A percentile compares a stretch with the other conserved stretches of the same genome.
These are phyloP conservation scores for Aradus depressus DNA, from an alignment of 2,888 invertebrate genomes.

Conservation along the genomic window DNA sequence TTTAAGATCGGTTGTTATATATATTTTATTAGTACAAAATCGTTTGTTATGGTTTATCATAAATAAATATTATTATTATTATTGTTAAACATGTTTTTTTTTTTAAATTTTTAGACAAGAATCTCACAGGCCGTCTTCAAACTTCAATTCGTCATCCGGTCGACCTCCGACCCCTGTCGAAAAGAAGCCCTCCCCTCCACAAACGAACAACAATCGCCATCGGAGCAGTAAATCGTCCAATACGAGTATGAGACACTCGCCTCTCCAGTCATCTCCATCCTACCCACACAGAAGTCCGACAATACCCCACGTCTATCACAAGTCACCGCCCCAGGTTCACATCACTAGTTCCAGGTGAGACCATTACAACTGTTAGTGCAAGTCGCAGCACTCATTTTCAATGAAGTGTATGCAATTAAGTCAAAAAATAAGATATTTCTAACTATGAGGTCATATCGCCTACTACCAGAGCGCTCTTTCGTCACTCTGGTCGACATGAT, in stretches of 20 bases:
- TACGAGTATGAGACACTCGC: constrained; percentile 41
- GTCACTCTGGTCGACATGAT: too few relatives aligned
- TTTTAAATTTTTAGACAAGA: constrained; percentile 20
- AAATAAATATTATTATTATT: neutral
- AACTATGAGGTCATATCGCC: too few relatives aligned
- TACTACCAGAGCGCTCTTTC: too few relatives aligned
- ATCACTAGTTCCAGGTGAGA: constrained; percentile 28
- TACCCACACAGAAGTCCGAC: constrained; percentile 36
- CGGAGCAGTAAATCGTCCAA: constrained; percentile 5
- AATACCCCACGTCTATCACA: constrained; percentile 23
- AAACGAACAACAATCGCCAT: constrained; percentile 16
- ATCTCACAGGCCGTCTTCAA: constrained; percentile 20
- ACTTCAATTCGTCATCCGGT: constrained; percentile 18
- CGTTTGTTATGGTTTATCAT: neutral
- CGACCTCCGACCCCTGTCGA: constrained; percentile 29
- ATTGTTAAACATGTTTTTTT: neutral
- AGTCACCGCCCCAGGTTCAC: constrained; percentile 29
- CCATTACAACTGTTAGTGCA: too few relatives aligned
- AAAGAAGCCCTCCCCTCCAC: constrained; percentile 28
- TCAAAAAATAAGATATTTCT: neutral
- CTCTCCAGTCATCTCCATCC: constrained; percentile 47
- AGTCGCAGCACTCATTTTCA: too few relatives aligned
- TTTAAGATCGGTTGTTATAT: neutral
- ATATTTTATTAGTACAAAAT: neutral
- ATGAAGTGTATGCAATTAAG: neutral